These are phyloP conservation scores for Gasterosteus aculeatus DNA, from an alignment of 2,113 vertebrate species.

Conservation along the genomic window DNA sequence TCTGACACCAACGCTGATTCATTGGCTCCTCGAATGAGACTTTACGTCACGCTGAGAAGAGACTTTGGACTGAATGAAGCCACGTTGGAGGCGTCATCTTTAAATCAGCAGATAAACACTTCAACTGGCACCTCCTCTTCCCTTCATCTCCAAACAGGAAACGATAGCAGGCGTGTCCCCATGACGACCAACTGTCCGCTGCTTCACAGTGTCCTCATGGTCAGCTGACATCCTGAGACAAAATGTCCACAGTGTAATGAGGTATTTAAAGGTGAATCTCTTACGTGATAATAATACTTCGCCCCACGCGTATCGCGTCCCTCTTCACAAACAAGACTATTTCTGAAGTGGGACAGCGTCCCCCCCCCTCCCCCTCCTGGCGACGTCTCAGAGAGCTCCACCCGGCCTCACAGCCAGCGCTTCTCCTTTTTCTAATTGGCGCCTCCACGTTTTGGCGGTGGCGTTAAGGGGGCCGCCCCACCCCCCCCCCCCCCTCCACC, in stretches of 20 bases:
- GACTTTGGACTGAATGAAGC: background rate
- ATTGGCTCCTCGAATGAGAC: background rate
- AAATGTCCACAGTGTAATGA: no score
- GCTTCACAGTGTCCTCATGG: no score
- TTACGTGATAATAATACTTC: background rate
- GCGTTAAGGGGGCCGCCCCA: slow-evolving; percentile 46
- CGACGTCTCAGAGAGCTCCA: slow-evolving; percentile 28
- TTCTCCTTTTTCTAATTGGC: slow-evolving; percentile 72
- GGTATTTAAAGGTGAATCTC: no score
- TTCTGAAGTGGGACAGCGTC: slow-evolving; percentile 38
- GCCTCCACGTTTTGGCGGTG: slow-evolving; percentile 51
- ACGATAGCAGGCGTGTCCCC: no score
- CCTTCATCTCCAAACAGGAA: no score
- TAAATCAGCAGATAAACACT: no score
- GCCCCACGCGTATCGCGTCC: slow-evolving; percentile 14
- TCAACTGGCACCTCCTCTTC: no score
- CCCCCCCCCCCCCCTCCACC: slow-evolving; percentile 36
- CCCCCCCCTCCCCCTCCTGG: slow-evolving; percentile 22
- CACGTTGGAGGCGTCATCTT: background rate
- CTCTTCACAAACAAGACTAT: background rate
- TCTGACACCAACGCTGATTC: background rate
- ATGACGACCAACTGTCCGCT: no score
- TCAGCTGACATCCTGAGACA: no score
- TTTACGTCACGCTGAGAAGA: no score
- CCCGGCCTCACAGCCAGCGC: slow-evolving; percentile 52